Evolutionary conservation across 2,113 vertebrate genomes (phyloP).

Genomic region (Myiozetetes cayanensis): DNA sequence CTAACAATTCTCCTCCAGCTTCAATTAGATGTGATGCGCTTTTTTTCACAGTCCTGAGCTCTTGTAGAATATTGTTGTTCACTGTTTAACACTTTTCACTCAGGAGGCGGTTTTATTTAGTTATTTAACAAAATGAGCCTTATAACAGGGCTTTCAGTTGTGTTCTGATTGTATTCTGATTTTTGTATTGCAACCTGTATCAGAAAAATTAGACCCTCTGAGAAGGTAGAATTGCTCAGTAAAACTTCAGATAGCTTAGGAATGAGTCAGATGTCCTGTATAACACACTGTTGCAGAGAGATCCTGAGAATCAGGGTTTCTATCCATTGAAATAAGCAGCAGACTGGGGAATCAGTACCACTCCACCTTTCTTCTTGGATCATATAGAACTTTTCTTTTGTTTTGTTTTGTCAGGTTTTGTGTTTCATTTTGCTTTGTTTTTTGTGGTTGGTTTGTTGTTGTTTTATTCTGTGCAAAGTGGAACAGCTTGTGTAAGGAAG

Average conservation of each 20-base stretch:
- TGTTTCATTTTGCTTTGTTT: neutral
- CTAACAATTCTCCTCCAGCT: neutral
- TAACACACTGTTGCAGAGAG: neutral
- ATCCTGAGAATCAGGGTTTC: neutral
- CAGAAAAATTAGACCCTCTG: neutral
- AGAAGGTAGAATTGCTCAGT: neutral
- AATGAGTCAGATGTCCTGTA: neutral
- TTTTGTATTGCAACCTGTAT: neutral
- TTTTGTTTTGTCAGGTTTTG: neutral
- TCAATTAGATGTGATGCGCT: slow-evolving; percentile 1
- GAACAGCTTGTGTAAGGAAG: neutral
- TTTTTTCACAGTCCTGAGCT: neutral
- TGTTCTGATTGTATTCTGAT: neutral
- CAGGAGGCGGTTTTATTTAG: neutral
- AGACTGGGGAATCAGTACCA: neutral
- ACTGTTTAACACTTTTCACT: slow-evolving; percentile 12
- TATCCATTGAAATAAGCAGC: neutral
- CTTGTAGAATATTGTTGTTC: neutral
- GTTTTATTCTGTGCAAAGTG: neutral
- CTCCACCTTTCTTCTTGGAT: neutral
- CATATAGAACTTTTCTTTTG: rapidly evolving
- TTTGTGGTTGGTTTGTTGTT: neutral
- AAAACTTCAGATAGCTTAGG: neutral
- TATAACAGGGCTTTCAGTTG: neutral
- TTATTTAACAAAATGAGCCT: neutral